Base-by-base conservation (phyloP, 1,140 invertebrate genomes). In the Sitobion miscanthi region DNA sequence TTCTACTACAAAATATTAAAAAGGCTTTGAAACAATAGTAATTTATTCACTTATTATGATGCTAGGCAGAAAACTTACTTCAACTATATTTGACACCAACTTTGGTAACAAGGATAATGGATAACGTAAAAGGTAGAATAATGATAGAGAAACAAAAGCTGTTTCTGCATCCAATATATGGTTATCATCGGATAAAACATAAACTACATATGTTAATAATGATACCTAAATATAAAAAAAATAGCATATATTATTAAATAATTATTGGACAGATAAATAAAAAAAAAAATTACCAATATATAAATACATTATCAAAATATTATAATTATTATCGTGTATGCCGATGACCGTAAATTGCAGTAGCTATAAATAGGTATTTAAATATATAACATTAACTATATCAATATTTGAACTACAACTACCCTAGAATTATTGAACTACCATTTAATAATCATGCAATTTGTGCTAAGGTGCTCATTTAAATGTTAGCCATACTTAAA, bases 101-200 rank as follows among this genome's bases (percentile, higher is more conserved):
- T 94, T 95, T 35, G 95, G 94, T 93, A 95, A 94, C 94, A 95
- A 94, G 5, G 95, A 95, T 25, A 98, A 96, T 94, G 99, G 98
- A 95, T 99, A 99, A 95, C 99, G 97, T 94, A 99, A 97, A 94
- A 99, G 98, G 96, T 99, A 99, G 96, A 99, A 99, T 94, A 99
- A 97, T 95, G 99, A 98, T 94, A 99, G 96, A 94, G 99, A 98
- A 94, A 99, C 99, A 96, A 99, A 99, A 94, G 98, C 99, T 95
- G 97, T 99, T 95, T 97, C 96, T 94, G 98, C 97, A 95, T 98
- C 97, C 95, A 99, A 96, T 93, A 98, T 96, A 95, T 96, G 96
- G 95, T 98, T 97, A 95, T 97, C 97, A 95, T 98, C 97, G 94
- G 97, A 96, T 95, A 99, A 95, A 94, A 99, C 97, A 96, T 97